phyloP scores from a whole-genome alignment of 2,113 vertebrate genomes.

The Pogona vitticeps region DNA sequence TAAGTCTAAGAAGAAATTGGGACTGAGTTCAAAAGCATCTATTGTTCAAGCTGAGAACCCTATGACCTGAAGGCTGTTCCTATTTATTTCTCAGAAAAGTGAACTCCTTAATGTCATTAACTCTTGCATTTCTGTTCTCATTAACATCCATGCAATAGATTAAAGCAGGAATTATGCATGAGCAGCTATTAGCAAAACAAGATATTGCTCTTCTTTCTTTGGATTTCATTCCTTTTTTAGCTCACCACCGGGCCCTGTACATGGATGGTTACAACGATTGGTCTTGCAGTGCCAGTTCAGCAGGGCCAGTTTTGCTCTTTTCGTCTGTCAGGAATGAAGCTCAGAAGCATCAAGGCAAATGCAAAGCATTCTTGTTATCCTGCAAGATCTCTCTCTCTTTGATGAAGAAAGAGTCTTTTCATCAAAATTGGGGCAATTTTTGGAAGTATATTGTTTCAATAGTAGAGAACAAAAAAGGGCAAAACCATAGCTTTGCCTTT shows the following conservation, averaged over 20 bases:
- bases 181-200: not conserved
- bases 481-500: not conserved
- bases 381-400: not conserved
- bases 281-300: not conserved
- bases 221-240: not conserved
- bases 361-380: not conserved
- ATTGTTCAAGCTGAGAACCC: too few species aligned
- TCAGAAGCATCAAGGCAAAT: not conserved
- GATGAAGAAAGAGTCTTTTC: not conserved
- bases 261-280: not conserved
- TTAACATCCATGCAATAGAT: not conserved
- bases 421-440: not conserved
- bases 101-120: not conserved
- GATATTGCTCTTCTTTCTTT: not conserved
- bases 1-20: constrained; percentile 6
- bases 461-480: not conserved
- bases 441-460: not conserved
- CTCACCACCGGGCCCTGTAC: not conserved
- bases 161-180: constrained; percentile 5
- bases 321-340: not conserved
- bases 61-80: not conserved
- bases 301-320: not conserved
- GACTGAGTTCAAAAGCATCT: too few species aligned
- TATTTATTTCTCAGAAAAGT: not conserved
- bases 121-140: not conserved